Evolutionary conservation across 2,113 vertebrate species (phyloP), one percentile per base, ranked within the genome.

Genomic region (Glaucomys volans): DNA sequence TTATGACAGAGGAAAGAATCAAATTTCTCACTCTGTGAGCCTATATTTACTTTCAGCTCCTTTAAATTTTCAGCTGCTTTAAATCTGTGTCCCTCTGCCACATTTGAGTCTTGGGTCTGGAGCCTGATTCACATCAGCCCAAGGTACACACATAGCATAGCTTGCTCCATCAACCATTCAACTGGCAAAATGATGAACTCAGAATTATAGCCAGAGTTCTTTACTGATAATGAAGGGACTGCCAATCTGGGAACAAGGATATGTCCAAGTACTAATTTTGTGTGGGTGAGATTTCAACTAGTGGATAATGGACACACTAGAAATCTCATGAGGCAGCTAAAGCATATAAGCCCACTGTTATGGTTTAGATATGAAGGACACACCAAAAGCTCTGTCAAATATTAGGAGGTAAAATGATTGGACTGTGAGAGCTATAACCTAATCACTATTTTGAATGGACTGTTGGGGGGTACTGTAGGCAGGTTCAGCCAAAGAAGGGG

Each of bases 81-180:
- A 44, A 24, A 26, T 47, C 52, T 66, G 30, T 32, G 12, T 59
- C 50, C 12, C 28, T 87, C 66, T 69, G 24, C 1, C 30, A 3
- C 1, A 64, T 0, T n/a, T 66, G 67, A 44, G 40, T 32, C n/a
- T 12, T 80, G 20, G 2, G 42, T 83, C 20, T 69, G 22, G 8
- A 66, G 35, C 44, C 44, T 74, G 77, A 82, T 32, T 96, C 16
- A 64, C 9, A 57, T 40, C 12, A 85, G n/a, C 37, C 28, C 47
- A 72, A 4, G n/a, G 1, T 66, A 35, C 11, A 42, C 1, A 8
- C 30, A 37, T 0, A 4, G 13, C 22, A 94, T 4, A 44, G 47
- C 13, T 32, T 20, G 32, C 5, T 67, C n/a, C 6, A 54, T 37
- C 13, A 75, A 37, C 44, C 24, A 74, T 18, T 59, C 57, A 74